phyloP scores from a whole-genome alignment of 2,888 invertebrate species.

The Rhagophthalmus giganteus region DNA sequence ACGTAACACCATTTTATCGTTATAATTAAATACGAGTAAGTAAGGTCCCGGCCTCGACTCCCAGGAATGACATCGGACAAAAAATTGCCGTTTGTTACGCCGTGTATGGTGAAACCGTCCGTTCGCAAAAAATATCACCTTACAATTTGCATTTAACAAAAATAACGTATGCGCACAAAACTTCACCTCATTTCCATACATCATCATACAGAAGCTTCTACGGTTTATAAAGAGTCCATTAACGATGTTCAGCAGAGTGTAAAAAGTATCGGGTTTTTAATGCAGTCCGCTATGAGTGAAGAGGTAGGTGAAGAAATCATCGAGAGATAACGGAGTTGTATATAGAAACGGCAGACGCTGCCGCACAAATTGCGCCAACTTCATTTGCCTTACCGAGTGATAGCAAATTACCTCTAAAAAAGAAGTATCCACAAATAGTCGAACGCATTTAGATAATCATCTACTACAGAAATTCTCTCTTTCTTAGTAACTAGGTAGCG shows the following conservation, averaged over 20 bases:
- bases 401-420: slow-evolving; percentile 37
- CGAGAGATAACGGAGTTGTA: slow-evolving; percentile 49
- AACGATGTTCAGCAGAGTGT: slow-evolving; percentile 53
- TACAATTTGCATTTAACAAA: slow-evolving; percentile 28
- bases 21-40: neutral
- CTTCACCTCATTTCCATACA: slow-evolving; percentile 40
- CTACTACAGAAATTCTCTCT: slow-evolving; percentile 10
- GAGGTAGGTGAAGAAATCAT: slow-evolving; percentile 51
- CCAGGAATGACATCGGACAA: too few species aligned
- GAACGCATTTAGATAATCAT: slow-evolving; percentile 24
- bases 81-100: neutral
- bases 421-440: slow-evolving; percentile 28
- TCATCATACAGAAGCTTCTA: slow-evolving; percentile 36
- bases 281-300: slow-evolving; percentile 44
- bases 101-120: neutral
- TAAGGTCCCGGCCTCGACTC: too few species aligned
- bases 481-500: neutral
- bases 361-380: slow-evolving; percentile 40
- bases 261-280: slow-evolving; percentile 56
- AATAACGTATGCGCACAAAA: slow-evolving; percentile 27
- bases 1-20: neutral
- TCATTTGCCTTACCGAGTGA: slow-evolving; percentile 36
- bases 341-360: slow-evolving; percentile 43
- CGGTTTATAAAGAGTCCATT: slow-evolving; percentile 52
- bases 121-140: slow-evolving; percentile 22